A percentile compares a stretch with the other conserved stretches of the same genome.
Evolutionary conservation across 2,888 invertebrate genomes (phyloP).

Genomic region (Pammene aurita): DNA sequence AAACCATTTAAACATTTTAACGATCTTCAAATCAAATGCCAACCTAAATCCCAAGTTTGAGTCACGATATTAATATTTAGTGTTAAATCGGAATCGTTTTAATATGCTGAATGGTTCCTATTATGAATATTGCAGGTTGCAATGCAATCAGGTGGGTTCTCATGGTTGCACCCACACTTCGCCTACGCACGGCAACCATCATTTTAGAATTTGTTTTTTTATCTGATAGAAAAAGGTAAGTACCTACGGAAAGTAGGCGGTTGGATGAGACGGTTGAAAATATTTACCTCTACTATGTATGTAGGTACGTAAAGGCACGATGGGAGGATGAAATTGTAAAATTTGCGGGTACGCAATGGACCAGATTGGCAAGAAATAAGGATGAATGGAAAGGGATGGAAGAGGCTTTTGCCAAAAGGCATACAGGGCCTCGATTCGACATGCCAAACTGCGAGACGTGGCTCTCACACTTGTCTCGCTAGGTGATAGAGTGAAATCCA

Average conservation of each 20-base stretch:
- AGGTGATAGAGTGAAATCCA: too few species aligned
- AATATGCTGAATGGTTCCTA: slow-evolving; percentile 32
- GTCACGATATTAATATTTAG: slow-evolving; percentile 41
- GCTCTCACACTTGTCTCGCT: too few species aligned
- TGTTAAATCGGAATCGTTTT: slow-evolving; percentile 25
- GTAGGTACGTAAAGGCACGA: too few species aligned
- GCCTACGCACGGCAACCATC: slow-evolving; percentile 51
- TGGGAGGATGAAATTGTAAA: too few species aligned
- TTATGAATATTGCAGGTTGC: slow-evolving; percentile 28
- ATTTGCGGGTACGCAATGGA: too few species aligned
- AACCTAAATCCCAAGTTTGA: slow-evolving; percentile 31
- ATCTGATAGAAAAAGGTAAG: slow-evolving; percentile 9
- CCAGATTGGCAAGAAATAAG: too few species aligned
- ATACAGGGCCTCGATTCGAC: too few species aligned
- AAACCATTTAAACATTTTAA: slow-evolving; percentile 16
- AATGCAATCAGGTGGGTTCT: slow-evolving; percentile 1
- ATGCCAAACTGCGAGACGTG: too few species aligned
- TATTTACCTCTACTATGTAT: too few species aligned
- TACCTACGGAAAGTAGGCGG: slow-evolving; percentile 7
- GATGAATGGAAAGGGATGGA: too few species aligned
- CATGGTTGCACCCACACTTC: slow-evolving; percentile 22
- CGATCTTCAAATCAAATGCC: slow-evolving; percentile 29
- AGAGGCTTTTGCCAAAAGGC: too few species aligned
- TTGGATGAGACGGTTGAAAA: too few species aligned
- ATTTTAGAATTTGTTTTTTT: slow-evolving; percentile 23